Percentiles rank a stretch among this genome's conserved stretches.
Conservation (phyloP, 2,797 vertebrate genomes). For the Acomys russatus region DNA sequence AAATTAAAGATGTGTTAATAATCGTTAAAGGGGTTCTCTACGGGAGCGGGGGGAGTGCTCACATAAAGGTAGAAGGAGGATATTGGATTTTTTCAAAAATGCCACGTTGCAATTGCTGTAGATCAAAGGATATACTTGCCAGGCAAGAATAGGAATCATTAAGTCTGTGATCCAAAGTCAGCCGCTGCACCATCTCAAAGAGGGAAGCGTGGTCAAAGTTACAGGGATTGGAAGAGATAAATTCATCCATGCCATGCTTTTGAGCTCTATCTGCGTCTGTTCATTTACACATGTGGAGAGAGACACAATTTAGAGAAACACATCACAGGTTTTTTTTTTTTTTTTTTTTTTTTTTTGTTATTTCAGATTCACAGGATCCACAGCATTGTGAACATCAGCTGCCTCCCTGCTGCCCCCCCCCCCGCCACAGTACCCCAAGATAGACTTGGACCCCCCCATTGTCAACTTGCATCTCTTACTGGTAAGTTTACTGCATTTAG, state of each 20-base stretch:
- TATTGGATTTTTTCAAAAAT: conserved; percentile 1
- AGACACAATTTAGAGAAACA: conserved; percentile 96
- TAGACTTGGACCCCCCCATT: conserved; percentile 95
- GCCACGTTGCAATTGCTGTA: conserved; percentile 87
- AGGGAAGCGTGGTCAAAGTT: conserved; percentile 98
- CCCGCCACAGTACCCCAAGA: conserved; percentile 86
- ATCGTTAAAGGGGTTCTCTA: conserved; percentile 56
- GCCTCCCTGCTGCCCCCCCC: conserved; percentile 83
- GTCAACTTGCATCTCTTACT: conserved; percentile 98
- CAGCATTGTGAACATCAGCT: conserved; percentile 87
- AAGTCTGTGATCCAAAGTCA: conserved; percentile 99
- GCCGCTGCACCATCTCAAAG: conserved; percentile 98
- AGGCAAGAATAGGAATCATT: conserved; percentile 99
- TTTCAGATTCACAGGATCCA: conserved; percentile 88
- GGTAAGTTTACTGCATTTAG: conserved; percentile 87
- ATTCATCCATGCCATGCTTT: conserved; percentile 99
- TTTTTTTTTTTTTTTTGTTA: conserved; percentile 89
- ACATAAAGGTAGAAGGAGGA: conserved; percentile 70
- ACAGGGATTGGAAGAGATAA: conserved; percentile 99
- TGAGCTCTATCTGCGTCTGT: conserved; percentile 99
- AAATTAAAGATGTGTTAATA: conserved; percentile 59
- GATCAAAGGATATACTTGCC: conserved; percentile 94
- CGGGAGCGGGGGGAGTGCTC: conserved; percentile 20
- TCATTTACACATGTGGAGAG: conserved; percentile 94
- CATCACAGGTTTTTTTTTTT: conserved; percentile 88